Base-by-base conservation (phyloP, 2,797 vertebrate species). In the Moxostoma hubbsi region DNA sequence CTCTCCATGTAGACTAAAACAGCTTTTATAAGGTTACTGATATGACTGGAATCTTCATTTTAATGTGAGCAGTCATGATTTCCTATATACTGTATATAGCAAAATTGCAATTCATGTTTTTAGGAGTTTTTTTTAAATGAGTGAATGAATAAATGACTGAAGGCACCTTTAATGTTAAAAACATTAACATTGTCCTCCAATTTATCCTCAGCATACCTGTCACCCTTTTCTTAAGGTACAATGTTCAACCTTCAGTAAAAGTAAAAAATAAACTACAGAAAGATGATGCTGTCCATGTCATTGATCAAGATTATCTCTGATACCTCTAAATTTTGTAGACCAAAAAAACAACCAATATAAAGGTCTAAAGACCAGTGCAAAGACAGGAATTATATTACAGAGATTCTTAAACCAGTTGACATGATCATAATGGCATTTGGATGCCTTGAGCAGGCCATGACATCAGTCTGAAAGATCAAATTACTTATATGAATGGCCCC, bases 351-450 rank as follows among this genome's bases (percentile, higher is more conserved):
- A 59, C 59, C 69, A 49, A 49, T 49, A 49, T 72, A 72, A 72
- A 72, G 5, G 15, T 58, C 69, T 45, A 49, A 59, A 58, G 55
- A 72, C 36, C 36, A 4, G 36, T 36, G 36, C 36, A 36, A 36
- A 36, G n/a, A 72, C 43, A 18, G 15, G 55, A 15, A 72, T 62
- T 51, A 7, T 7, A 73, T 73, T 62, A 61, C 6, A 15, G 83
- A 71, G 15, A 75, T 83, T 73, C 71, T 87, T 76, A 57, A 88
- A 90, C 91, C 88, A 89, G 80, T 89, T 90, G 89, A 92, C 86
- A 88, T 87, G 86, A 88, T 88, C 87, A 82, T 86, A 86, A 61
- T 87, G 86, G 81, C 85, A 90, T 89, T 89, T 91, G 88, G 88
- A 91, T 88, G 77, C 83, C 88, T 84, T 67, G 83, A 85, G 88